Base-by-base conservation (phyloP, 2,113 vertebrate species). In the Mus spicilegus region DNA sequence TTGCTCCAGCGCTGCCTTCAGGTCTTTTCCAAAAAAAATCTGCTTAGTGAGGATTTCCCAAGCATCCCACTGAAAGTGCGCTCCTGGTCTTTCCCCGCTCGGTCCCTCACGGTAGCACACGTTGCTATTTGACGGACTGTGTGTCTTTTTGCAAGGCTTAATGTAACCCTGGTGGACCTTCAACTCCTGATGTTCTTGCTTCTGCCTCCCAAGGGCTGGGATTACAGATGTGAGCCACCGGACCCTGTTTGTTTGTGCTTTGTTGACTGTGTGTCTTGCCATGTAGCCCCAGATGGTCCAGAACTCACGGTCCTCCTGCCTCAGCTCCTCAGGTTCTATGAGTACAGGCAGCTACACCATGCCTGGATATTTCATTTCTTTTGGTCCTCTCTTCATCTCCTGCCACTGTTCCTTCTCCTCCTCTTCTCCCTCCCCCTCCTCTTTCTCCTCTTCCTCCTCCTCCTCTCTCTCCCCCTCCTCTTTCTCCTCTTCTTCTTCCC, bases 11-110 rank as follows among this genome's bases (percentile, higher is more conserved):
- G 28, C 63, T 91, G 84, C 20, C 33, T 95, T 81, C 24, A 61
- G 80, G 30, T 89, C 49, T 96, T 94, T 95, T 42, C 51, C 87
- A 96, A 81, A 89, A 13, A 49, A 65, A 89, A 61, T 73, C 46
- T 94, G 77, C 54, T 91, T 69, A 73, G 9, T 69, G 80, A 94
- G 67, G 39, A 36, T 95, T 91, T 94, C 70, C 69, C 56, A 51
- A 89, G 70, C 42, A 73, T 46, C 33, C 20, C n/a, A 19, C 54
- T 92, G 86, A 82, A 93, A 67, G 85, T 17, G 22, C 4, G 42
- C 67, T 61, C 46, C 39, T 84, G 77, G 39, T 10, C 36, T 33
- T 78, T 77, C 54, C 63, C 46, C 95, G 77, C 22, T 90, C 87
- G 22, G 33, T 16, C 14, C 63, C 86, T 96, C 51, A 81, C 22